Percentiles rank a stretch among this genome's conserved stretches.
Conservation (phyloP, 1,140 invertebrate species). For the Asbolus verrucosus region DNA sequence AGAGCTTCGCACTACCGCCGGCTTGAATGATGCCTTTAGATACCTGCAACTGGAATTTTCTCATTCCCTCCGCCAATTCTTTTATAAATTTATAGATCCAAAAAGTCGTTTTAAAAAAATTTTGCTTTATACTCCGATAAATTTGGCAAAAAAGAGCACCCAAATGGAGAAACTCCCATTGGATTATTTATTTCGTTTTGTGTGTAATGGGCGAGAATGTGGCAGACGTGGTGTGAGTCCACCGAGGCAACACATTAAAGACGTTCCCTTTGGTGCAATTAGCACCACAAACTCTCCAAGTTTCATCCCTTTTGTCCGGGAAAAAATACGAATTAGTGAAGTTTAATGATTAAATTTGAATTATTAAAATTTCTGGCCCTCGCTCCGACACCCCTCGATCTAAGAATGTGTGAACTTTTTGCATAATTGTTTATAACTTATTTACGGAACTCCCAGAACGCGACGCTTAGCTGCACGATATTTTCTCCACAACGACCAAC, state of each 20-base stretch:
- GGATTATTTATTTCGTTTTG: conserved; percentile 33
- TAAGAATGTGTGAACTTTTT: not conserved
- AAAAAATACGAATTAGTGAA: conserved; percentile 38
- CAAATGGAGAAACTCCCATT: conserved; percentile 5
- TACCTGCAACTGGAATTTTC: conserved; percentile 20
- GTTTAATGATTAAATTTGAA: conserved; percentile 38
- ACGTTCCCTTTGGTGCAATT: conserved; percentile 33
- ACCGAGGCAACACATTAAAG: conserved; percentile 31
- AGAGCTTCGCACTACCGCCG: not conserved
- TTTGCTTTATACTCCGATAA: conserved; percentile 25
- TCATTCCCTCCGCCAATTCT: conserved; percentile 26
- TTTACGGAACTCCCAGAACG: not conserved
- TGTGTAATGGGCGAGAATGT: conserved; percentile 25
- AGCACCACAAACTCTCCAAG: conserved; percentile 35
- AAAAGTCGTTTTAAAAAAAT: conserved; percentile 9
- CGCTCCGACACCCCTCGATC: not conserved
- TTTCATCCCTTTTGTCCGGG: conserved; percentile 19
- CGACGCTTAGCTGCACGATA: no score
- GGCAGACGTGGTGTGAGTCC: conserved; percentile 29
- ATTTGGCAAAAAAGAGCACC: conserved; percentile 8
- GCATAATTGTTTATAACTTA: conserved; percentile 2
- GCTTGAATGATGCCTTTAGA: not conserved
- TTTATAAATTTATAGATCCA: conserved; percentile 11
- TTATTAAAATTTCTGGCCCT: conserved; percentile 22
- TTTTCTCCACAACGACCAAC: no score